Evolutionary conservation across 2,888 invertebrate genomes (phyloP).

Genomic region (Ornithoptera priamus): DNA sequence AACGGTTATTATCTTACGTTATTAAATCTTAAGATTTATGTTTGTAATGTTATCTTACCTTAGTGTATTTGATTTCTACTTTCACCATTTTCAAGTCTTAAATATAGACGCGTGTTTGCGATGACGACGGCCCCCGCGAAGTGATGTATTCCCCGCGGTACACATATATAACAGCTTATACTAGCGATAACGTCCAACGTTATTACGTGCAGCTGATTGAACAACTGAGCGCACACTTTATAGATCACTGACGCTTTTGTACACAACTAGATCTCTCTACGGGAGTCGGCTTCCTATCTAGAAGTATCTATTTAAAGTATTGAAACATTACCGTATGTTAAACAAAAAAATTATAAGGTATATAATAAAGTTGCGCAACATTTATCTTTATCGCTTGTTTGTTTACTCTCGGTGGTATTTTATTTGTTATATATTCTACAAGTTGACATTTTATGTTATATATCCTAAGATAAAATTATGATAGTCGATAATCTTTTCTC

Average conservation of each 20-base stretch:
- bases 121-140: slow-evolving; percentile 36
- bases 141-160: slow-evolving; percentile 22
- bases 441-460: background rate
- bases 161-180: background rate
- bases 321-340: background rate
- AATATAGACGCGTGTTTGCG: slow-evolving; percentile 40
- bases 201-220: background rate
- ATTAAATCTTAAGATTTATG: background rate
- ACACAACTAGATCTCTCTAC: slow-evolving; percentile 14
- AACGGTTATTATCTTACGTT: too few relatives aligned
- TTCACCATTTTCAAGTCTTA: slow-evolving; percentile 60
- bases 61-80: slow-evolving; percentile 74
- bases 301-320: background rate
- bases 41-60: slow-evolving; percentile 51
- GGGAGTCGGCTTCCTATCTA: background rate
- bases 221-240: background rate
- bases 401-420: background rate
- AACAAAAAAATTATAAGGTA: background rate
- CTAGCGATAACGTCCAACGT: background rate
- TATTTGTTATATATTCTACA: background rate
- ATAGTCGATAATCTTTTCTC: background rate
- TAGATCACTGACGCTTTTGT: slow-evolving; percentile 8
- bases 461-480: background rate
- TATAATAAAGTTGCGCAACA: background rate
- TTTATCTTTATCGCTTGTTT: background rate